Base-by-base conservation (phyloP, 2,113 vertebrate genomes). In the Rissa tridactyla region DNA sequence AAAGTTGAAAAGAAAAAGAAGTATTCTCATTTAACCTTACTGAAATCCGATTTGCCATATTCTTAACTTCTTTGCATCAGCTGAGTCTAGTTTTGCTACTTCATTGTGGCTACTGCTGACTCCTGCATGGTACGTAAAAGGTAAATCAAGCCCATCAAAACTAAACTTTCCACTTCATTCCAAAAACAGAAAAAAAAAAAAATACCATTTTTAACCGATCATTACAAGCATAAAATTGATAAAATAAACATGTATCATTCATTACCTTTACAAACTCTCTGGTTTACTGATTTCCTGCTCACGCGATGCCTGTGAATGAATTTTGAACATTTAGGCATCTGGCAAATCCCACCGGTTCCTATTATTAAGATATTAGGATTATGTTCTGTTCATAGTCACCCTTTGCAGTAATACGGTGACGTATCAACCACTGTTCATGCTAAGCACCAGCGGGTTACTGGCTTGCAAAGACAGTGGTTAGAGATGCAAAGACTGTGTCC, bases 381-480 rank as follows among this genome's bases (percentile, higher is more conserved):
- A 54, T 4, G 10, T 47, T 82, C 47, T 69, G 40, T 91, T 66
- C 30, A 69, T 6, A 81, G 40, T 21, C 44, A 65, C 23, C 29
- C 55, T 86, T 80, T 62, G 27, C 22, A 84, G 66, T 38, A 73
- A 42, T 61, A 58, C 6, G 44, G 29, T 54, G 40, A 54, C 0
- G 0, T 54, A 38, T 36, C 0, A 0, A 78, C 12, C 15, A 15
- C 9, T 40, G 32, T 60, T 36, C 20, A 23, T n/a, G 16, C 18
- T 34, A 34, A 52, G 38, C 32, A 51, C n/a, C 8, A 64, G 36
- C 51, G 10, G 20, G 54, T 6, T 54, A 32, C 19, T 40, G 44
- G 6, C 22, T 92, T 18, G 21, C 20, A 71, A 79, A 79, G 29
- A 19, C 0, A 46, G 21, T 12, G 20, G 13, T 62, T 82, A 76